phyloP scores from a whole-genome alignment of 2,797 vertebrate genomes.

The Squalus acanthias region DNA sequence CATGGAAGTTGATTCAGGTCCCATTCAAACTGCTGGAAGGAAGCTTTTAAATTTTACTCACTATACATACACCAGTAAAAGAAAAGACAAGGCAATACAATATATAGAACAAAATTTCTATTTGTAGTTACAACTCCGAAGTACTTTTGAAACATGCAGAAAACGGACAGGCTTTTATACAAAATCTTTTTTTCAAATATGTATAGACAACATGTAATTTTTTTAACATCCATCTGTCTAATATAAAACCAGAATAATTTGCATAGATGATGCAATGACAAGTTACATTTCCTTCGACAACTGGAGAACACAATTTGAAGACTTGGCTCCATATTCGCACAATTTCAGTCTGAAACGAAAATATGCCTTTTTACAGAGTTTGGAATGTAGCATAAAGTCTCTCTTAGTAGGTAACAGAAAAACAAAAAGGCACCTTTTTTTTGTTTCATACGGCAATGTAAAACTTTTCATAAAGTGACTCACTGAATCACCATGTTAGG shows the following conservation, averaged over 20 bases:
- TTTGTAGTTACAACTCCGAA: slow-evolving; percentile 18
- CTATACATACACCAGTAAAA: neutral
- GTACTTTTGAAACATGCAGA: slow-evolving; percentile 31
- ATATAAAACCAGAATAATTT: slow-evolving; percentile 26
- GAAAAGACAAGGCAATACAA: neutral
- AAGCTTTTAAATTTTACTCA: neutral
- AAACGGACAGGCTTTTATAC: neutral
- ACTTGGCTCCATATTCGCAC: neutral
- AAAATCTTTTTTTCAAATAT: neutral
- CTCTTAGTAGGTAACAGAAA: neutral
- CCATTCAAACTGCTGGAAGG: neutral
- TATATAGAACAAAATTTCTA: slow-evolving; percentile 17
- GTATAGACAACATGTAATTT: neutral
- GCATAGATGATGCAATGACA: slow-evolving; percentile 22
- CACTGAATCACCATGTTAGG: neutral
- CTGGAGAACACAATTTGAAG: neutral
- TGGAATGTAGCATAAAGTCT: slow-evolving; percentile 26
- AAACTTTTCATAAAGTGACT: neutral
- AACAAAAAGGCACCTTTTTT: neutral
- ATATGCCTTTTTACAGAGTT: neutral
- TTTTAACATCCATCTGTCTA: neutral
- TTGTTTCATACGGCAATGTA: neutral
- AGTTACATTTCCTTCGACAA: neutral
- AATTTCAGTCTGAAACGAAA: neutral
- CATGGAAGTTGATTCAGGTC: neutral